phyloP scores from a whole-genome alignment of 2,888 invertebrate species.

The Cosmorhoe ocellata region DNA sequence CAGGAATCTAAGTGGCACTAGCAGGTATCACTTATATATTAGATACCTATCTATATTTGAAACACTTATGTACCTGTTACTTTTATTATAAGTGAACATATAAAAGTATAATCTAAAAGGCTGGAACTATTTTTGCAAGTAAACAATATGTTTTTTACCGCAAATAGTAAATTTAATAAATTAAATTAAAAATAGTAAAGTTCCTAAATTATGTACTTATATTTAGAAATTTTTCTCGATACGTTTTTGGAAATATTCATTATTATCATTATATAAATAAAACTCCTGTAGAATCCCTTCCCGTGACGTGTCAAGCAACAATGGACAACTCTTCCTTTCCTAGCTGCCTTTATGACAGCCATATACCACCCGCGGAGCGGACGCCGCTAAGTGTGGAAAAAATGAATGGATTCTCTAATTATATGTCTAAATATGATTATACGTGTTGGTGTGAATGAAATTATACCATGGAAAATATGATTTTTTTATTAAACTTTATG shows the following conservation, averaged over 20 bases:
- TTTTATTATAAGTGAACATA: too few relatives aligned
- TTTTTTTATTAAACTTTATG: not conserved
- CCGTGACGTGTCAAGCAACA: constrained; percentile 44
- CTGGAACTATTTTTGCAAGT: too few relatives aligned
- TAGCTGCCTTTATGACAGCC: constrained; percentile 64
- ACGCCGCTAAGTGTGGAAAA: constrained; percentile 50
- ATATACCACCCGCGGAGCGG: constrained; percentile 74
- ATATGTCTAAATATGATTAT: constrained; percentile 40
- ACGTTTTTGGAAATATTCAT: too few relatives aligned
- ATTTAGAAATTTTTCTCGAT: too few relatives aligned
- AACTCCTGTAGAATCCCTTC: constrained; percentile 3
- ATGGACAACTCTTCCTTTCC: constrained; percentile 41
- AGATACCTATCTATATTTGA: too few relatives aligned
- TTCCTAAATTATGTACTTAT: too few relatives aligned
- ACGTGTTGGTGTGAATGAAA: constrained; percentile 30
- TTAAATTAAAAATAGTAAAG: too few relatives aligned
- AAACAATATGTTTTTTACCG: too few relatives aligned
- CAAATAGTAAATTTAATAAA: too few relatives aligned
- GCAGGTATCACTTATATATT: too few relatives aligned
- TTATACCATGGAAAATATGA: not conserved
- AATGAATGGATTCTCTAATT: constrained; percentile 48
- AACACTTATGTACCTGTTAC: too few relatives aligned
- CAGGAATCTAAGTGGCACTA: not conserved
- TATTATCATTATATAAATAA: constrained; percentile 2
- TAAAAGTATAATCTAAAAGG: too few relatives aligned